Evolutionary conservation across 2,797 vertebrate genomes (phyloP).

Genomic region (Syndactyla subalaris): DNA sequence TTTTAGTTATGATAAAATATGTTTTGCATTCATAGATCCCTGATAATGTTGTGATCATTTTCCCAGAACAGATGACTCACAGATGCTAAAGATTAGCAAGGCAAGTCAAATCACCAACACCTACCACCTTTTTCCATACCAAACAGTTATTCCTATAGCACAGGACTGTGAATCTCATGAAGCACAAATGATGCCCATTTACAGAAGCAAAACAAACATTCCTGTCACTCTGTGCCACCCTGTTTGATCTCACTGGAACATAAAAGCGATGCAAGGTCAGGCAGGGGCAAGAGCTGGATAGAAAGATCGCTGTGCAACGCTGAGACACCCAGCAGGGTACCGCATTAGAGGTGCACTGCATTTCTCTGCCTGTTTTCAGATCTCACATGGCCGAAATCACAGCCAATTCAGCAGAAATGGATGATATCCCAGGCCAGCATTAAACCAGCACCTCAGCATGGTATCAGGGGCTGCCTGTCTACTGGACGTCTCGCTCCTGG

Average conservation of each 20-base stretch:
- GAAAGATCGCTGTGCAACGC: background rate
- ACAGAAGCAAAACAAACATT: conserved; percentile 38
- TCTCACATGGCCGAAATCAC: background rate
- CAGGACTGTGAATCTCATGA: background rate
- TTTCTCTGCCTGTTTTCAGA: conserved; percentile 5
- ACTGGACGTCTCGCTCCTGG: background rate
- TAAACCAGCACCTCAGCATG: background rate
- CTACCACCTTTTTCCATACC: background rate
- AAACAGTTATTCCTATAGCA: background rate
- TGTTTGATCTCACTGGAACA: conserved; percentile 49
- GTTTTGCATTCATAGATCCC: background rate
- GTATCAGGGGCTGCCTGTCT: fast-evolving
- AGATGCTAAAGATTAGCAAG: background rate
- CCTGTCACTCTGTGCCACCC: background rate
- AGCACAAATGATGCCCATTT: background rate
- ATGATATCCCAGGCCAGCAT: background rate
- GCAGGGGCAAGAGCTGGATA: conserved; percentile 1
- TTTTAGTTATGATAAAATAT: background rate
- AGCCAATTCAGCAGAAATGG: background rate
- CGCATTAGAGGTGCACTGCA: background rate
- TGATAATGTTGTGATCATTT: conserved; percentile 3
- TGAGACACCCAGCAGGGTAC: conserved; percentile 8
- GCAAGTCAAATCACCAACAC: background rate
- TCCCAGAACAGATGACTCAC: conserved; percentile 7
- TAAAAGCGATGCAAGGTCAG: conserved; percentile 33